Evolutionary conservation across 1,140 invertebrate species (phyloP).

Genomic region (Vanessa tameamea): DNA sequence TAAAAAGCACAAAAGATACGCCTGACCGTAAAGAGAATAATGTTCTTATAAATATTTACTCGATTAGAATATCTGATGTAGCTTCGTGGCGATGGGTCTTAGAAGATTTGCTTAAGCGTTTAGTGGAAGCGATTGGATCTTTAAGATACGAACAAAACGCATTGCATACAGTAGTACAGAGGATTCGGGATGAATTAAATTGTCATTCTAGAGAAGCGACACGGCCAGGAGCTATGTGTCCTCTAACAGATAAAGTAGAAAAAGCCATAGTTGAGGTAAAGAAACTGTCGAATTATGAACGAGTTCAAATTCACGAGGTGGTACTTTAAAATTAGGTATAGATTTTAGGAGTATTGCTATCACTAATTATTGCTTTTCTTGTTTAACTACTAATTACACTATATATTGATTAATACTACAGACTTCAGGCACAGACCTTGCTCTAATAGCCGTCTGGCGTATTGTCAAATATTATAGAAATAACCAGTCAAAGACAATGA

Average conservation of each 20-base stretch:
- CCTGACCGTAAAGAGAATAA: too few relatives aligned
- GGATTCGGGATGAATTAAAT: conserved; percentile 55
- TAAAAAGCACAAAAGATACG: too few relatives aligned
- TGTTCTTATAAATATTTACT: background rate
- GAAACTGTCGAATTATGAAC: background rate
- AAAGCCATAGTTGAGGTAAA: conserved; percentile 57
- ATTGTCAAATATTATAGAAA: too few relatives aligned
- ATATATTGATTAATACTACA: too few relatives aligned
- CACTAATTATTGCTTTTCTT: too few relatives aligned
- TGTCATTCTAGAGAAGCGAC: conserved; percentile 44
- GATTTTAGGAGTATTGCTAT: too few relatives aligned
- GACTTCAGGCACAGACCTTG: too few relatives aligned
- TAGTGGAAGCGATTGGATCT: conserved; percentile 53
- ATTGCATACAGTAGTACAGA: conserved; percentile 53
- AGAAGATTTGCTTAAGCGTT: conserved; percentile 58
- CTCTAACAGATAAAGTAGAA: conserved; percentile 59
- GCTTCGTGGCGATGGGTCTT: conserved; percentile 71
- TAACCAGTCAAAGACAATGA: too few relatives aligned
- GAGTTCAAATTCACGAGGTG: too few relatives aligned
- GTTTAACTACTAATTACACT: too few relatives aligned
- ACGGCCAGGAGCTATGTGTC: conserved; percentile 55
- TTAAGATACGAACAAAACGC: conserved; percentile 64
- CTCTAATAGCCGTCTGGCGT: too few relatives aligned
- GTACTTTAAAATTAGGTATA: too few relatives aligned
- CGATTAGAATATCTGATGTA: conserved; percentile 64